Evolutionary conservation across 1,140 invertebrate genomes (phyloP).

Genomic region (Leptinotarsa undecemlineata): DNA sequence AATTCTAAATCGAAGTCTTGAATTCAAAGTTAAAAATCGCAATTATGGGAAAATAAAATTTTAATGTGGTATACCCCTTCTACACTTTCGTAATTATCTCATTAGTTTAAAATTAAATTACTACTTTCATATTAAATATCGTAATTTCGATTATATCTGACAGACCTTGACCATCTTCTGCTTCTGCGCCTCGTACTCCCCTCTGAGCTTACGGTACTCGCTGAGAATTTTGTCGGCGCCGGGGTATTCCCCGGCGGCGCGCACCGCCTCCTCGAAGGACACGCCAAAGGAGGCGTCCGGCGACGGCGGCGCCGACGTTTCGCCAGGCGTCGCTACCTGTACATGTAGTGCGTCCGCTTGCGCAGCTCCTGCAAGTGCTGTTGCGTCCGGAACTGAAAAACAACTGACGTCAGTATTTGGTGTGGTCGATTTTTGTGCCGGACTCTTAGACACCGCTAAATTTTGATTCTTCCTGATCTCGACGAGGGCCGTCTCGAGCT

Average conservation of each 20-base stretch:
- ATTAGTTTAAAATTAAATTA: too few relatives aligned
- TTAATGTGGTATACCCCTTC: too few relatives aligned
- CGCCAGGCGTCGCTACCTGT: conserved; percentile 32
- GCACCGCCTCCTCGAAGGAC: conserved; percentile 30
- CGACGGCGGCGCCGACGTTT: conserved; percentile 28
- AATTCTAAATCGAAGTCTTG: too few relatives aligned
- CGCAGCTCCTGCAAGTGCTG: conserved; percentile 44
- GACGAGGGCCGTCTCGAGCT: conserved; percentile 38
- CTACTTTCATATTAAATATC: too few relatives aligned
- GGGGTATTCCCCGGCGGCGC: conserved; percentile 14
- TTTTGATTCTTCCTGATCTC: conserved; percentile 45
- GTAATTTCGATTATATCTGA: too few relatives aligned
- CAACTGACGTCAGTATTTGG: conserved; percentile 48
- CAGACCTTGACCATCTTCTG: conserved; percentile 1
- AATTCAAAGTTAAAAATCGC: too few relatives aligned
- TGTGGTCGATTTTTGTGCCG: conserved; percentile 20
- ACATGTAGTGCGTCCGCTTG: conserved; percentile 42
- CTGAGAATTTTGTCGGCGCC: conserved; percentile 25
- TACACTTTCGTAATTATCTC: too few relatives aligned
- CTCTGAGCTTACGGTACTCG: conserved; percentile 29
- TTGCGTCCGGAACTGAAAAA: conserved; percentile 51
- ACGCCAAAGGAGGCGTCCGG: conserved; percentile 29
- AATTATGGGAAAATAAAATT: too few relatives aligned
- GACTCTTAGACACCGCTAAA: conserved; percentile 41
- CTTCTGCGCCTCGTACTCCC: conserved; percentile 28